Percentiles rank a stretch among this genome's conserved stretches.
These are phyloP conservation scores for Epizoanthus illoricatus DNA, from an alignment of 92 coral and sea anemone genomes.

Conservation along the genomic window DNA sequence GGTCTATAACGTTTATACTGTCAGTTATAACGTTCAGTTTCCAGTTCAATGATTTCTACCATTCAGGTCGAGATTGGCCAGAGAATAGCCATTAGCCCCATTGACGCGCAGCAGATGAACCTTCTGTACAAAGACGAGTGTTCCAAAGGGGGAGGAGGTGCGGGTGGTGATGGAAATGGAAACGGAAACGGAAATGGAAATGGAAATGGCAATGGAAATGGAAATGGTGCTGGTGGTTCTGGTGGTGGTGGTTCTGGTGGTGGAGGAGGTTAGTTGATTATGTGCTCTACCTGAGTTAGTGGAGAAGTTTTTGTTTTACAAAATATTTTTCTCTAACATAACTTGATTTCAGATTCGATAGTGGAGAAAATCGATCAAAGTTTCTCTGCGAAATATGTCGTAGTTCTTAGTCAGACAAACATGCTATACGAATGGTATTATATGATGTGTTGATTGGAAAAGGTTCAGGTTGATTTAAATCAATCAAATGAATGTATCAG, in stretches of 20 bases:
- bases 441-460: no score
- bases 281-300: no score
- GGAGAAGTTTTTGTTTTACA: no score
- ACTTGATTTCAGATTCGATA: no score
- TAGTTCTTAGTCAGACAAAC: no score
- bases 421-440: no score
- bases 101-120: slow-evolving; percentile 13
- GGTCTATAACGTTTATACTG: not conserved
- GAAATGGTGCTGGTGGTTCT: not conserved
- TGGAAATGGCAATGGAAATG: not conserved
- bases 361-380: no score
- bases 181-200: not conserved
- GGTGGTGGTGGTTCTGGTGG: not conserved
- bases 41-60: not conserved
- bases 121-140: not conserved
- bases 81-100: slow-evolving; percentile 4
- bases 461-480: no score
- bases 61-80: slow-evolving; percentile 10
- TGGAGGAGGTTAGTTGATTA: not conserved
- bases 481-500: no score
- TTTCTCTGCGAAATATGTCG: no score
- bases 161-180: not conserved
- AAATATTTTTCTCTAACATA: no score
- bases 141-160: slow-evolving; percentile 3
- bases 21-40: not conserved